Conservation (phyloP, 2,113 vertebrate species). For the Sylvietta virens region DNA sequence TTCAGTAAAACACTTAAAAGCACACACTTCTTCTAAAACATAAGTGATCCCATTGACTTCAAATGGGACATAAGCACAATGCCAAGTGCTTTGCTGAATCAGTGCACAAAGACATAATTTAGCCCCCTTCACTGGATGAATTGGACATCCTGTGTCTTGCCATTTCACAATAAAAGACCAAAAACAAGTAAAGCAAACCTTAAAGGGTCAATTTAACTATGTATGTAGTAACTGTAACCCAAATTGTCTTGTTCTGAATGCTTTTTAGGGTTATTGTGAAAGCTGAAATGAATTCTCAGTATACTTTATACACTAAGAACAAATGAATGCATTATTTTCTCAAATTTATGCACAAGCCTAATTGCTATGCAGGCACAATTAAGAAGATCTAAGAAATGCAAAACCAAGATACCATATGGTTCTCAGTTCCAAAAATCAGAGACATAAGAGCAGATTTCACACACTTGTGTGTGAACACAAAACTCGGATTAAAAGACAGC, state of each 20-base stretch:
- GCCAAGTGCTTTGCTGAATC: neutral
- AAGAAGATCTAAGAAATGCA: conserved; percentile 65
- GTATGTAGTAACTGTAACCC: neutral
- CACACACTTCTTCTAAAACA: neutral
- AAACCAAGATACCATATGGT: conserved; percentile 61
- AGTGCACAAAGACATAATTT: neutral
- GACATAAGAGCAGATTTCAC: conserved; percentile 51
- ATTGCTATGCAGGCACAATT: conserved; percentile 61
- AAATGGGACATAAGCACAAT: neutral
- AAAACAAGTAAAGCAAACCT: neutral
- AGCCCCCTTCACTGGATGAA: neutral
- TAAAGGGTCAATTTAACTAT: neutral
- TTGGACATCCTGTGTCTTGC: neutral
- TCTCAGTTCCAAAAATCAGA: conserved; percentile 56
- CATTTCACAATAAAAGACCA: neutral
- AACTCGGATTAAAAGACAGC: conserved; percentile 5
- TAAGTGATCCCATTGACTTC: conserved; percentile 1
- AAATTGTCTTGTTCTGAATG: neutral
- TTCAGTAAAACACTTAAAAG: conserved; percentile 11
- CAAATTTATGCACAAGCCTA: conserved; percentile 54
- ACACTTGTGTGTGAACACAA: conserved; percentile 17
- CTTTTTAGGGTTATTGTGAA: neutral
- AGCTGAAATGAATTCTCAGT: neutral
- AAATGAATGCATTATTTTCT: conserved; percentile 21
- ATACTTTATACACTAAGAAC: neutral